phyloP scores from a whole-genome alignment of 2,113 vertebrate genomes.

The Neogale vison region DNA sequence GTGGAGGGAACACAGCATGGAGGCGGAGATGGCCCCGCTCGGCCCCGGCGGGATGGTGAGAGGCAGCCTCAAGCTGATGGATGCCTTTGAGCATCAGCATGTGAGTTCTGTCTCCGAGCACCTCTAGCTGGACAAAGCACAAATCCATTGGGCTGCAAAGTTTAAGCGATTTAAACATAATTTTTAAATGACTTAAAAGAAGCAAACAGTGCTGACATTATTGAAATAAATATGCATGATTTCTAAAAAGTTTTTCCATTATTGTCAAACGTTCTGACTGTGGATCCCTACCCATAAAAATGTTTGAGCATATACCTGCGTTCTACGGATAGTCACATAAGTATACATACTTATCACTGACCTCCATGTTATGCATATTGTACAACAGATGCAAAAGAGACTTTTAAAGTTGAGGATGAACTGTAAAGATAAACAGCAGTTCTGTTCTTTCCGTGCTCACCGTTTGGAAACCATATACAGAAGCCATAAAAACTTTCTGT shows the following conservation, averaged over 20 bases:
- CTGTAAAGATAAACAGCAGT: background rate
- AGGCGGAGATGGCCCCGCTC: rapidly evolving
- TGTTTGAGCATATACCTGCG: no score
- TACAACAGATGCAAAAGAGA: background rate
- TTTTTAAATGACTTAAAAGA: background rate
- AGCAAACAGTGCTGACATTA: background rate
- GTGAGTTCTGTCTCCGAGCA: background rate
- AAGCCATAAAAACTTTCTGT: background rate
- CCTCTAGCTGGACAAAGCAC: background rate
- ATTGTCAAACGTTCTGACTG: background rate
- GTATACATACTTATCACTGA: no score
- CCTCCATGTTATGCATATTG: background rate
- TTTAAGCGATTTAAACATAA: no score
- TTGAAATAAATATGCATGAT: no score
- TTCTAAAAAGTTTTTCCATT: background rate
- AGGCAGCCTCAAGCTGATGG: rapidly evolving
- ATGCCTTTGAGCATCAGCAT: rapidly evolving
- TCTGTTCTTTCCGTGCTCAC: no score
- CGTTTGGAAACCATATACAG: background rate
- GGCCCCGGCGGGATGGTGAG: rapidly evolving
- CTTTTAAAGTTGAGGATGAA: background rate
- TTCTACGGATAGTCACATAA: no score
- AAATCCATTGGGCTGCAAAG: background rate
- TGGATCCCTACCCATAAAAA: background rate
- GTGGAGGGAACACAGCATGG: rapidly evolving